A percentile compares a stretch with the other conserved stretches of the same genome.
phyloP scores from a whole-genome alignment of 2,797 vertebrate genomes.

The Pseudomugil gertrudae region DNA sequence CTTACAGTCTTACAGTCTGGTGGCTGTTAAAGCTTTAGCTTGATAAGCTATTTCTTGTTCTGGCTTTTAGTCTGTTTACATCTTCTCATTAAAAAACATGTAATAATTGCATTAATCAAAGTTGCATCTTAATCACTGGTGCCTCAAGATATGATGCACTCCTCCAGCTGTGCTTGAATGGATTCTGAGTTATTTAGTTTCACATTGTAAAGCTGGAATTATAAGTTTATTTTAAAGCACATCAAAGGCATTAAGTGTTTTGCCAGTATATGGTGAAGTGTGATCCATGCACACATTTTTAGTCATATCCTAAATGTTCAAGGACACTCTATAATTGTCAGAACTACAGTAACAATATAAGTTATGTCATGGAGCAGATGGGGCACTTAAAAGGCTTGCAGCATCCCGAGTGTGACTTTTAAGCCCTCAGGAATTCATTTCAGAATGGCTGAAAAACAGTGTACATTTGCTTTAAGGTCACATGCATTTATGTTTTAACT shows the following conservation, averaged over 20 bases:
- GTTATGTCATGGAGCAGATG: no score
- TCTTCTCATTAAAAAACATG: slow-evolving; percentile 3
- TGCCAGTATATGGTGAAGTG: not conserved
- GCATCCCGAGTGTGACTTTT: no score
- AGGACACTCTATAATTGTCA: no score
- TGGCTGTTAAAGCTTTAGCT: slow-evolving; percentile 46
- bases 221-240: not conserved
- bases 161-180: not conserved
- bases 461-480: no score
- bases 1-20: slow-evolving; percentile 44
- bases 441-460: no score
- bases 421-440: no score
- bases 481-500: no score
- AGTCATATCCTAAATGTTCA: no score
- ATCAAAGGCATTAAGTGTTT: not conserved
- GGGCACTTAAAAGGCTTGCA: no score
- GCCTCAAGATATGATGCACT: not conserved
- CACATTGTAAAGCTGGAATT: not conserved
- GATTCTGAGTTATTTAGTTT: not conserved
- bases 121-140: not conserved
- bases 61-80: slow-evolving; percentile 1
- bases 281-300: no score
- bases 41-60: slow-evolving; percentile 46
- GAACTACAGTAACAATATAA: no score
- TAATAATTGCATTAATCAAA: not conserved